Base-by-base conservation (phyloP, 2,888 invertebrate species). In the Galerucella calmariensis region DNA sequence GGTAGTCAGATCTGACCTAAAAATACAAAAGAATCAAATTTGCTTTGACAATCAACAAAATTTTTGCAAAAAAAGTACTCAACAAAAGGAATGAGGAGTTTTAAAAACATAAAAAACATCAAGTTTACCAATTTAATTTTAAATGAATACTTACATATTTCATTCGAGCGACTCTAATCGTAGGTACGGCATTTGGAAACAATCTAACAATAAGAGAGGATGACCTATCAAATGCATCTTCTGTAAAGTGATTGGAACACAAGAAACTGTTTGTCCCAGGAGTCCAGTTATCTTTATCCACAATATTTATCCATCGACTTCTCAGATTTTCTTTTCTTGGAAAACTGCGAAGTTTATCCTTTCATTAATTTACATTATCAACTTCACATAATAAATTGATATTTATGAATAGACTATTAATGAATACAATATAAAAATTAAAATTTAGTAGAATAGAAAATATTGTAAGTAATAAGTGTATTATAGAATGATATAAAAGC, bases 91-190 rank as follows among this genome's bases (percentile, higher is more conserved):
- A 48, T 48, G 27, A 0, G 48, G 48, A 12, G 12, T 48, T 48
- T 48, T 12, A 48, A 48, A 48, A 48, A 10, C 48, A 48, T 48
- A 48, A 48, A 12, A 48, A 48, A 11, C 46, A 48, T 48, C 46
- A 48, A 48, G 46, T 53, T 53, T 53, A 53, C n/a, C n/a, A 53
- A n/a, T 53, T 51, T 53, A 53, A 53, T 53, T 53, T 48, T 48
- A 48, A 53, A 16, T 53, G 16, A 53, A 53, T 53, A 53, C 6
- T 53, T 53, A 53, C 53, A 51, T 51, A 51, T 51, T 51, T n/a
- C 51, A 53, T 53, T 53, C 53, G 14, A n/a, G 16, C 16, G n/a
- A 53, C n/a, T 53, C n/a, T 53, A 16, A 53, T n/a, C n/a, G 53
- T 53, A 53, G 53, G 53, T 53, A 53, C 46, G 10, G 46, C 53